Conservation (phyloP, 2,113 vertebrate genomes). For the Chiloscyllium plagiosum region DNA sequence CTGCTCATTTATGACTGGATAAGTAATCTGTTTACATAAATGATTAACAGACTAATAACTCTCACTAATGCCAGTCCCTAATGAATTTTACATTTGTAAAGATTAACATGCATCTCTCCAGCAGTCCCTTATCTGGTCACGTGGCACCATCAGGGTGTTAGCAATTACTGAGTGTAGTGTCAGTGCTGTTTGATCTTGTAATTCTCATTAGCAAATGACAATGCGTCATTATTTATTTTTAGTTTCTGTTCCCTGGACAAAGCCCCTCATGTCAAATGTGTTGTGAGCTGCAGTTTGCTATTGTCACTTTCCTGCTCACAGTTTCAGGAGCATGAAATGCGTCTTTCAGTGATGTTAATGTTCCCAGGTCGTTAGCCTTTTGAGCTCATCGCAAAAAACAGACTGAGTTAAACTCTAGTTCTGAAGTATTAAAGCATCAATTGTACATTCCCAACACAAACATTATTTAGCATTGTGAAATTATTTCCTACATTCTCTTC, state of each 20-base stretch:
- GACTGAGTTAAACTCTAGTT: background rate
- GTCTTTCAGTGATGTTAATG: background rate
- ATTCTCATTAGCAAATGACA: background rate
- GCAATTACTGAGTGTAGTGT: background rate
- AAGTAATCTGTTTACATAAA: slow-evolving; percentile 24
- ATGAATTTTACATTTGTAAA: background rate
- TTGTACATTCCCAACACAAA: background rate
- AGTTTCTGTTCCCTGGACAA: background rate
- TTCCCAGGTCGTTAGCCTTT: background rate
- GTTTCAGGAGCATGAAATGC: background rate
- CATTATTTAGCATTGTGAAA: background rate
- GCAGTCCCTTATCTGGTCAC: background rate
- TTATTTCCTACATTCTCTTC: background rate
- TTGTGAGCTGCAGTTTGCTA: background rate
- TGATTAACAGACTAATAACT: background rate
- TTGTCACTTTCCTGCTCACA: background rate
- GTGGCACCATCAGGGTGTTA: background rate
- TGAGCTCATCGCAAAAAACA: background rate
- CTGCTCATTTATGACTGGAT: background rate
- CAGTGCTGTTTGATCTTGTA: too few relatives aligned
- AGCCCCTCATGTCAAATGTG: background rate
- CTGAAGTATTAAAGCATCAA: background rate
- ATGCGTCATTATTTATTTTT: background rate
- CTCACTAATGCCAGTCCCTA: background rate
- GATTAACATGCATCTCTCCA: background rate